phyloP scores from a whole-genome alignment of 92 coral and sea anemone species.

The Heteractis magnifica region DNA sequence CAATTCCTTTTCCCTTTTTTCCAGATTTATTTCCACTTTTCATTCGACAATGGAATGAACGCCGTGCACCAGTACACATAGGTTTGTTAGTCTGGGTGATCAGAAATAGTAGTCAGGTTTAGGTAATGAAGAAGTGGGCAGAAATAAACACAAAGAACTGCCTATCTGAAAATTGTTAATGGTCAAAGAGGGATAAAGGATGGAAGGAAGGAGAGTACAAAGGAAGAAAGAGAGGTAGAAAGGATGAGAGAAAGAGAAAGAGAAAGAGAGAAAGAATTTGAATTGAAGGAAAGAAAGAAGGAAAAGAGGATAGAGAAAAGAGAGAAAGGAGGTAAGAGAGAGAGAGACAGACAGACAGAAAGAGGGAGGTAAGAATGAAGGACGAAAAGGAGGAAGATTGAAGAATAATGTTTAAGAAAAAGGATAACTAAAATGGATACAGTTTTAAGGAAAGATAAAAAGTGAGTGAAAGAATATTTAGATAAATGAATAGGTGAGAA shows the following conservation, averaged over 20 bases:
- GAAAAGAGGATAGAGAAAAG: background rate
- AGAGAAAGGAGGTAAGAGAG: background rate
- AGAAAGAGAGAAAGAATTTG: background rate
- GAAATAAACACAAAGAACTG: too few relatives aligned
- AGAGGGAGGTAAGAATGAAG: too few relatives aligned
- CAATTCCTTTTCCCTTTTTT: conserved; percentile 29
- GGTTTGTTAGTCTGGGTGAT: background rate
- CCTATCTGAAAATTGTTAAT: background rate
- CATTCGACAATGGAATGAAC: conserved; percentile 46
- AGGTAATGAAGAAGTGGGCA: too few relatives aligned
- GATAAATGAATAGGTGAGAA: background rate
- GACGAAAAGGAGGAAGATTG: too few relatives aligned
- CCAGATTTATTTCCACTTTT: conserved; percentile 55
- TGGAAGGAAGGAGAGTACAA: background rate
- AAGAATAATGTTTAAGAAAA: too few relatives aligned
- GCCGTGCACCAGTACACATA: conserved; percentile 73
- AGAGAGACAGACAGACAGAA: too few relatives aligned
- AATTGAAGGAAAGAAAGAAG: background rate
- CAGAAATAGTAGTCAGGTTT: background rate
- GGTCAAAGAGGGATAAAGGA: background rate
- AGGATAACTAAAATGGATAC: too few relatives aligned
- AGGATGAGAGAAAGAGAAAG: too few relatives aligned
- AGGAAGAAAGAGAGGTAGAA: background rate
- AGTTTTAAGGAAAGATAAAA: background rate
- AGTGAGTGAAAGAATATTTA: background rate